These are phyloP conservation scores for Drepanosiphum platanoidis DNA, from an alignment of 2,888 invertebrate species.

Conservation along the genomic window DNA sequence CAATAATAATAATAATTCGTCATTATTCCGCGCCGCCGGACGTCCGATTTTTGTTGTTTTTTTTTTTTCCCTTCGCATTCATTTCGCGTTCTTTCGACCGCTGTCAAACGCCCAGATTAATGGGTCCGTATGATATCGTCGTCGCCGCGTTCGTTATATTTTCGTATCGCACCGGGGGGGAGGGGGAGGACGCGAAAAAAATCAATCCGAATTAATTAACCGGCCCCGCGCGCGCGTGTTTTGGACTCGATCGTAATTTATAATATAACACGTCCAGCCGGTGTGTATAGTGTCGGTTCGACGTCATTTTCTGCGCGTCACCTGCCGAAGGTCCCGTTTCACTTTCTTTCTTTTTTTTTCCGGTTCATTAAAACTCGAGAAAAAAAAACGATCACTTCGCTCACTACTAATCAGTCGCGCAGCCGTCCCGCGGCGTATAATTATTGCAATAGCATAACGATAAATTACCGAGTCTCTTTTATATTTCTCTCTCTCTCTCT, in stretches of 20 bases:
- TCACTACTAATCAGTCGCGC: too few relatives aligned
- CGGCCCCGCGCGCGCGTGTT: background rate
- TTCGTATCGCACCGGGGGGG: background rate
- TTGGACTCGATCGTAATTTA: too few relatives aligned
- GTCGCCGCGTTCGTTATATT: constrained; percentile 8
- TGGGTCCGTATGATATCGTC: background rate
- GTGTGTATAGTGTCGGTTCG: background rate
- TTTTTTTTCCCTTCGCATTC: background rate
- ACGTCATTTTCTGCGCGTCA: too few relatives aligned
- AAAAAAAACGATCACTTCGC: too few relatives aligned
- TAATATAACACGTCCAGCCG: too few relatives aligned
- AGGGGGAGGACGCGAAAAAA: too few relatives aligned
- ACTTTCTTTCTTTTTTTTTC: too few relatives aligned
- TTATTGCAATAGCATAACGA: too few relatives aligned
- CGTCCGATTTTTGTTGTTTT: background rate
- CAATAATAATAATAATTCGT: background rate
- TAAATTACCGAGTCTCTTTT: too few relatives aligned
- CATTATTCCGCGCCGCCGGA: background rate
- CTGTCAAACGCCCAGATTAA: constrained; percentile 31
- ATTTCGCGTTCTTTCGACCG: constrained; percentile 16
- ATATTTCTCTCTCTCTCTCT: background rate
- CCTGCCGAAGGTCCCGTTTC: too few relatives aligned
- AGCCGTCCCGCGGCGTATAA: too few relatives aligned
- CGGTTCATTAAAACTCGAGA: too few relatives aligned
- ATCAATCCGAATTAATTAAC: constrained; percentile 30